Conservation (phyloP, 2,797 vertebrate genomes). For the Pseudocheirus occidentalis region DNA sequence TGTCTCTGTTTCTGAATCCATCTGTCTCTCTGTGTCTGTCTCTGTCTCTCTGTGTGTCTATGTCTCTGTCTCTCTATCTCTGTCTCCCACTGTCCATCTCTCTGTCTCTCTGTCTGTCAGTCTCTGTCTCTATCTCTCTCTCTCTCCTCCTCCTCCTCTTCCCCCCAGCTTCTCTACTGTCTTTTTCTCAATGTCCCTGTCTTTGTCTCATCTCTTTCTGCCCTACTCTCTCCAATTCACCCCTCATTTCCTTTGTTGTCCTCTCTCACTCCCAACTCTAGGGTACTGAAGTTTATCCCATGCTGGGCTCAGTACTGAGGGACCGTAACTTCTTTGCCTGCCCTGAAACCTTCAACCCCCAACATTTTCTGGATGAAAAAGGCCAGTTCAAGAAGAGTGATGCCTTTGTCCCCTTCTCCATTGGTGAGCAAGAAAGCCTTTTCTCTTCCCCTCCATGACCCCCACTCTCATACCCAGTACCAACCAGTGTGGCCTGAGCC, state of each 20-base stretch:
- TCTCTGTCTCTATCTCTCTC: not conserved
- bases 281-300: slow-evolving; percentile 74
- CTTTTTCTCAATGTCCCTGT: not conserved
- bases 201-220: not conserved
- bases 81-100: no score
- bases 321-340: slow-evolving; percentile 81
- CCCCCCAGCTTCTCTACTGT: not conserved
- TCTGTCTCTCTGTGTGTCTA: not conserved
- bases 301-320: slow-evolving; percentile 74
- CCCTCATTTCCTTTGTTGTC: not conserved
- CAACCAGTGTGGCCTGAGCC: not conserved
- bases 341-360: slow-evolving; percentile 80
- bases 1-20: not conserved
- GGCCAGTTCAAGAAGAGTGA: slow-evolving; percentile 83
- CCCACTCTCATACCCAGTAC: not conserved
- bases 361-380: slow-evolving; percentile 83
- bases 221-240: not conserved
- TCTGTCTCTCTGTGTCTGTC: not conserved
- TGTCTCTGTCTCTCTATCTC: not conserved
- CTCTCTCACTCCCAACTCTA: not conserved
- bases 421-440: slow-evolving; percentile 72
- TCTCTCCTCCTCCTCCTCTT: not conserved
- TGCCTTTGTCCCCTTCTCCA: slow-evolving; percentile 82
- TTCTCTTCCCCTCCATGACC: not conserved
- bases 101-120: not conserved